Percentiles rank a stretch among this genome's conserved stretches.
Evolutionary conservation across 1,140 invertebrate species (phyloP).

Genomic region (Teleopsis dalmanni): DNA sequence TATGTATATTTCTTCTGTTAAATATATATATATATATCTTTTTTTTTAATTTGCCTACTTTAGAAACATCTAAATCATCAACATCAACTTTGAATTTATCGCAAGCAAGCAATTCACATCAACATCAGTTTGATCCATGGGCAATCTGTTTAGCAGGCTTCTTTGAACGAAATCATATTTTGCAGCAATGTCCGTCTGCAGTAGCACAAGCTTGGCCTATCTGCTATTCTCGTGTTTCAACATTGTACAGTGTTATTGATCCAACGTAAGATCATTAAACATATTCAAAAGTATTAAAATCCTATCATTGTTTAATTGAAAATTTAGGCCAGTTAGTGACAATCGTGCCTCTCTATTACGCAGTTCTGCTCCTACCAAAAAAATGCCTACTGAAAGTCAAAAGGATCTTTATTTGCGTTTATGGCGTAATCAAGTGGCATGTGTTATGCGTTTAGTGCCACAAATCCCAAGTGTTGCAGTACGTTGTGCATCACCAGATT

Average conservation of each 20-base stretch:
- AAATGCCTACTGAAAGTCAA: slow-evolving; percentile 67
- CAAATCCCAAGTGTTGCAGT: slow-evolving; percentile 72
- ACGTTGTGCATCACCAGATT: slow-evolving; percentile 85
- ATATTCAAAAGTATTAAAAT: background rate
- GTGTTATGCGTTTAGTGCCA: slow-evolving; percentile 88
- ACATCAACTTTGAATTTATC: slow-evolving; percentile 38
- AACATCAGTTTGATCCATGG: slow-evolving; percentile 69
- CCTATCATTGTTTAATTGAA: slow-evolving; percentile 17
- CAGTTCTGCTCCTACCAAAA: slow-evolving; percentile 62
- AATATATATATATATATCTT: background rate
- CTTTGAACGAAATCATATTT: slow-evolving; percentile 65
- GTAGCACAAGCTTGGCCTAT: slow-evolving; percentile 91
- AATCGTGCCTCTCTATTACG: slow-evolving; percentile 87
- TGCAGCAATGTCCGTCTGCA: slow-evolving; percentile 76
- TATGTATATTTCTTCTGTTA: background rate
- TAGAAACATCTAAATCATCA: slow-evolving; percentile 41
- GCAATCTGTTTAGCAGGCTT: slow-evolving; percentile 79
- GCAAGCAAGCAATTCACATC: slow-evolving; percentile 26
- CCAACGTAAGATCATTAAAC: slow-evolving; percentile 65
- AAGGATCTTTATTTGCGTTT: slow-evolving; percentile 79
- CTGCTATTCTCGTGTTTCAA: slow-evolving; percentile 82
- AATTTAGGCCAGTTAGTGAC: slow-evolving; percentile 84
- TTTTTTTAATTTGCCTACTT: background rate
- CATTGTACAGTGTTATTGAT: slow-evolving; percentile 87
- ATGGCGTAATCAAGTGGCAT: slow-evolving; percentile 94